These are phyloP conservation scores for Pionites leucogaster DNA, from an alignment of 2,113 vertebrate genomes.

Conservation along the genomic window DNA sequence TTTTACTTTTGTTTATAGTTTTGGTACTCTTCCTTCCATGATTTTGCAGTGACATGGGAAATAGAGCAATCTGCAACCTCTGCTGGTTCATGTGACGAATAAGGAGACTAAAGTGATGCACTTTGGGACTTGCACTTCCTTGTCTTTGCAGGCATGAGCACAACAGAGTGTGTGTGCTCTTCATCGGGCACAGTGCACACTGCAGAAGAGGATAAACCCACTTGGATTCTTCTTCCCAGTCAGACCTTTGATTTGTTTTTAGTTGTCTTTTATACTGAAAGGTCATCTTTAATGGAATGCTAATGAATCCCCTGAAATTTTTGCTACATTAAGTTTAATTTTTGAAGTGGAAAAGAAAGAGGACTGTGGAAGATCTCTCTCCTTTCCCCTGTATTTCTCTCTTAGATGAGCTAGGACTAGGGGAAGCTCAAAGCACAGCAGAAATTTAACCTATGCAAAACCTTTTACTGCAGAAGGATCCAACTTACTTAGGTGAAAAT, in stretches of 20 bases:
- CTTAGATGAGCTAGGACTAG: neutral
- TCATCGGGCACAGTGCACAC: accelerated
- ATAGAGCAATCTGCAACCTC: neutral
- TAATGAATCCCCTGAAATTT: neutral
- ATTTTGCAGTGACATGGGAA: neutral
- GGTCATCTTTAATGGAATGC: neutral
- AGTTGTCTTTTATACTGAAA: neutral
- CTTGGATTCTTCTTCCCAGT: neutral
- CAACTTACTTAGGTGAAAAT: neutral
- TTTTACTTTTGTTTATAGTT: neutral
- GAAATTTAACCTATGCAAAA: neutral
- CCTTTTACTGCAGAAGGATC: neutral
- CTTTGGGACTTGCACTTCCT: neutral
- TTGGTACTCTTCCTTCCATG: neutral
- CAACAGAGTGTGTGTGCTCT: neutral
- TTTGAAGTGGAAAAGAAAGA: neutral
- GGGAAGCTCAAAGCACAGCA: neutral
- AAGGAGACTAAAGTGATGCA: accelerated
- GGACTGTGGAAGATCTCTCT: neutral
- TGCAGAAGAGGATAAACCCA: neutral
- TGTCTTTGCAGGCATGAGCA: neutral
- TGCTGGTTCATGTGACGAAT: neutral
- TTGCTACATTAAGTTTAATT: neutral
- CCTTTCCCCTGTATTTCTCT: neutral
- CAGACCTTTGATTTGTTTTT: neutral